phyloP scores from a whole-genome alignment of 2,113 vertebrate genomes.

The Catharus bicknelli region DNA sequence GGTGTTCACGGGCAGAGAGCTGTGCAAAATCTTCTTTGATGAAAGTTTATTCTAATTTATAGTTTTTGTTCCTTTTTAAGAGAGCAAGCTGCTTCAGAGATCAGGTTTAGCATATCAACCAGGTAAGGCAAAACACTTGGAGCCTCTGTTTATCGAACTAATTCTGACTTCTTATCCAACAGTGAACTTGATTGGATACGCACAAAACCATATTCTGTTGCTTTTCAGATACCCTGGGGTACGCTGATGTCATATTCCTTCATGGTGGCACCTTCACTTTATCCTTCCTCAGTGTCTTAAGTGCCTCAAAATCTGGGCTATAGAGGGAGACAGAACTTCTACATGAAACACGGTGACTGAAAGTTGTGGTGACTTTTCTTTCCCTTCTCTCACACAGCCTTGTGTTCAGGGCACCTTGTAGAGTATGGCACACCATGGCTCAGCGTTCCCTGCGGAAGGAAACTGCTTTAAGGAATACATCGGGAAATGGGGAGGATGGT shows the following conservation, averaged over 20 bases:
- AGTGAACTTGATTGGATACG: background rate
- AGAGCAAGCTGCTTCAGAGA: background rate
- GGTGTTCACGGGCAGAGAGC: background rate
- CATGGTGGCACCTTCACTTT: background rate
- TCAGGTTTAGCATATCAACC: background rate
- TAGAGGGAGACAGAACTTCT: background rate
- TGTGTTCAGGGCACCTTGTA: accelerated
- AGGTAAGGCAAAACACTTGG: background rate
- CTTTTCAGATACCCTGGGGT: background rate
- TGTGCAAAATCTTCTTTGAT: background rate
- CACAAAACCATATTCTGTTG: background rate
- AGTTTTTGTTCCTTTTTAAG: background rate
- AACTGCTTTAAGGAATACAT: background rate
- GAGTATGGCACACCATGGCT: accelerated
- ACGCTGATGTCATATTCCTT: background rate
- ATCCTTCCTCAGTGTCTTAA: background rate
- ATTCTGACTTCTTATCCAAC: background rate
- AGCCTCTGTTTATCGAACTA: background rate
- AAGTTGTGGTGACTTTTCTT: background rate
- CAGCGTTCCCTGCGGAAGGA: background rate
- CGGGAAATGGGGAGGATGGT: background rate
- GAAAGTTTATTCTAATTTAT: background rate
- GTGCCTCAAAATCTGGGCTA: background rate
- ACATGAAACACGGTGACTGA: accelerated
- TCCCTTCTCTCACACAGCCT: background rate